Evolutionary conservation across 2,888 invertebrate genomes (phyloP).

Genomic region (Microplitis manilae): DNA sequence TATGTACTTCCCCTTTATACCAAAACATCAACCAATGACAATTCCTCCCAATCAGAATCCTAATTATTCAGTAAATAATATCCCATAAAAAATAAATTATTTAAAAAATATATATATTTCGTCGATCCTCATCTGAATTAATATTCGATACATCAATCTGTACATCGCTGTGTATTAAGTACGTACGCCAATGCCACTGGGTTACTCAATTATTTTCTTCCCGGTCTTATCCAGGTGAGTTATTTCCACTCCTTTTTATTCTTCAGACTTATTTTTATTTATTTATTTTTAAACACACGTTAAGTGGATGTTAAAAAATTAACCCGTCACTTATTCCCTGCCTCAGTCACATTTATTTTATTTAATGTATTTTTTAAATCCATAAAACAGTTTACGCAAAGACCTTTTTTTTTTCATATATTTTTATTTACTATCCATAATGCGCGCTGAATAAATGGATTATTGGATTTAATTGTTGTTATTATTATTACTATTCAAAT

Average conservation of each 20-base stretch:
- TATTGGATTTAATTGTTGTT: not conserved
- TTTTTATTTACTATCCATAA: not conserved
- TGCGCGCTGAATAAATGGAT: not conserved
- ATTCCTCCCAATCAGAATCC: slow-evolving; percentile 60
- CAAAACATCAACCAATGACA: slow-evolving; percentile 59
- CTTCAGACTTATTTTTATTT: slow-evolving; percentile 15
- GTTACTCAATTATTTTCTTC: slow-evolving; percentile 64
- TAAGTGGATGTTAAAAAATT: not conserved
- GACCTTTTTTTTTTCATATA: not conserved
- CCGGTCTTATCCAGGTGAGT: slow-evolving; percentile 67
- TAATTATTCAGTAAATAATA: slow-evolving; percentile 26
- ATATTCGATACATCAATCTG: slow-evolving; percentile 47
- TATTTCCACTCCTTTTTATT: slow-evolving; percentile 51
- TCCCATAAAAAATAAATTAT: not conserved
- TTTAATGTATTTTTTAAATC: slow-evolving; percentile 3
- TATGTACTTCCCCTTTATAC: slow-evolving; percentile 62
- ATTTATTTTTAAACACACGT: slow-evolving; percentile 25
- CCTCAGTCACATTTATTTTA: not conserved
- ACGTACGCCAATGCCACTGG: slow-evolving; percentile 55
- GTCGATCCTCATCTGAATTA: slow-evolving; percentile 51
- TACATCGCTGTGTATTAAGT: slow-evolving; percentile 49
- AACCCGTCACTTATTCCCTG: not conserved
- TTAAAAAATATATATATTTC: slow-evolving; percentile 42
- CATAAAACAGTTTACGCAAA: not conserved
- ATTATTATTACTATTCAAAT: not conserved